Evolutionary conservation across 1,140 invertebrate genomes (phyloP).

Genomic region (Phymastichus coffea): DNA sequence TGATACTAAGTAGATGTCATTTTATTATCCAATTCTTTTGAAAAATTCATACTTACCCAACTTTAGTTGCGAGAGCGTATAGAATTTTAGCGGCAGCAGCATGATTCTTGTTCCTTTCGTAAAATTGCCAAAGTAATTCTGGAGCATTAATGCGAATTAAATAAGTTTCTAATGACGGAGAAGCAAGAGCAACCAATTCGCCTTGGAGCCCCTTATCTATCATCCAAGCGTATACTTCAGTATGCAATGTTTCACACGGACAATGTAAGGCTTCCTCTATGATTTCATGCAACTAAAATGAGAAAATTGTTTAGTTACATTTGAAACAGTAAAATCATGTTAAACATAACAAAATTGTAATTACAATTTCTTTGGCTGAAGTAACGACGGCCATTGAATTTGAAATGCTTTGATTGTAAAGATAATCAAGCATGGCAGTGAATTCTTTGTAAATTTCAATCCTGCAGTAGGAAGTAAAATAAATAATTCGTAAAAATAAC

Average conservation of each 20-base stretch:
- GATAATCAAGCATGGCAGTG: conserved; percentile 73
- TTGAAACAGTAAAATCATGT: neutral
- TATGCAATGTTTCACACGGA: conserved; percentile 86
- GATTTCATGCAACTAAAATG: conserved; percentile 50
- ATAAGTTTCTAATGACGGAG: conserved; percentile 81
- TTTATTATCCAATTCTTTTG: neutral
- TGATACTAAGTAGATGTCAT: neutral
- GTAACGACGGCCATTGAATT: conserved; percentile 42
- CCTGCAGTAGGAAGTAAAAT: conserved; percentile 60
- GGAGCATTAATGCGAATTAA: conserved; percentile 71
- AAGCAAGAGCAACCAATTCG: conserved; percentile 75
- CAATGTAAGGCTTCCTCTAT: conserved; percentile 56
- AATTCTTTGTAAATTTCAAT: conserved; percentile 89
- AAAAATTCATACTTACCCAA: conserved; percentile 61
- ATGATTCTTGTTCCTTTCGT: conserved; percentile 90
- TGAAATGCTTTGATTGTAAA: conserved; percentile 71
- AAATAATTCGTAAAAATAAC: conserved; percentile 13
- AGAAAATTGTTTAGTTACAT: conserved; percentile 14
- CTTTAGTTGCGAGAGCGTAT: conserved; percentile 80
- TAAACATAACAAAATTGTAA: conserved; percentile 16
- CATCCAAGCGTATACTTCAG: conserved; percentile 92
- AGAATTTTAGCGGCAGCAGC: conserved; percentile 90
- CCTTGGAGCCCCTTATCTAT: conserved; percentile 74
- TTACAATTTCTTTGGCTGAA: conserved; percentile 51
- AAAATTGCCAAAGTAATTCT: conserved; percentile 94